Conservation (phyloP, 2,888 invertebrate species). For the Brenthis hecate region DNA sequence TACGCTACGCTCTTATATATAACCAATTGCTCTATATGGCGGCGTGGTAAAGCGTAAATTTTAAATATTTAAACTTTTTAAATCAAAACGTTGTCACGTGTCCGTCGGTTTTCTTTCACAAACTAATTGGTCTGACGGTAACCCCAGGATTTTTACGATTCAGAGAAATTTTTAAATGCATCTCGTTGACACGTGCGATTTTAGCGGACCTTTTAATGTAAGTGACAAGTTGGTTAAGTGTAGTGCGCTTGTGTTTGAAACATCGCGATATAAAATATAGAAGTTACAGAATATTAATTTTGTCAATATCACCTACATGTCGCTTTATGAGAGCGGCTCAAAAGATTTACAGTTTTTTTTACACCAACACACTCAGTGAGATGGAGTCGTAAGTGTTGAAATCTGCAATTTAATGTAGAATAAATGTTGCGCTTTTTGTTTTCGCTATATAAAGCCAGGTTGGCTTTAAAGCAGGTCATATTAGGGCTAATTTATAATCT, state of each 20-base stretch:
- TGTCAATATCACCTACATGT: constrained; percentile 40
- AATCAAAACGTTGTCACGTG: constrained; percentile 58
- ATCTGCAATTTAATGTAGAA: constrained; percentile 26
- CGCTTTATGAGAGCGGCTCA: constrained; percentile 35
- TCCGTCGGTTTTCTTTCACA: constrained; percentile 73
- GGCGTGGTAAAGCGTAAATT: constrained; percentile 39
- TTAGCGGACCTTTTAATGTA: constrained; percentile 58
- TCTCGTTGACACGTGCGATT: constrained; percentile 55
- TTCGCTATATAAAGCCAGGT: constrained; percentile 16
- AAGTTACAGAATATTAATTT: constrained; percentile 39
- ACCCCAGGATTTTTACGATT: constrained; percentile 67
- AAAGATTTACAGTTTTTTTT: constrained; percentile 32
- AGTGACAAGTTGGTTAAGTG: constrained; percentile 54
- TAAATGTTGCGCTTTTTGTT: constrained; percentile 19
- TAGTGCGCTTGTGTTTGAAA: constrained; percentile 32
- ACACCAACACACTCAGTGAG: constrained; percentile 12
- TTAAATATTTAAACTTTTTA: constrained; percentile 49
- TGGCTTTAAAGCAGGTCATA: constrained; percentile 10
- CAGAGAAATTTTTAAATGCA: constrained; percentile 57
- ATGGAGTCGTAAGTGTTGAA: constrained; percentile 12
- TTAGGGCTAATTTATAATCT: constrained; percentile 21
- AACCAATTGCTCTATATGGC: constrained; percentile 11
- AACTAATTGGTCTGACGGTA: constrained; percentile 78
- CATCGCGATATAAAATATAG: constrained; percentile 40
- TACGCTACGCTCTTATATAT: not conserved